Percentiles rank a stretch among this genome's conserved stretches.
phyloP scores from a whole-genome alignment of 2,113 vertebrate species.

The Sterna hirundo region DNA sequence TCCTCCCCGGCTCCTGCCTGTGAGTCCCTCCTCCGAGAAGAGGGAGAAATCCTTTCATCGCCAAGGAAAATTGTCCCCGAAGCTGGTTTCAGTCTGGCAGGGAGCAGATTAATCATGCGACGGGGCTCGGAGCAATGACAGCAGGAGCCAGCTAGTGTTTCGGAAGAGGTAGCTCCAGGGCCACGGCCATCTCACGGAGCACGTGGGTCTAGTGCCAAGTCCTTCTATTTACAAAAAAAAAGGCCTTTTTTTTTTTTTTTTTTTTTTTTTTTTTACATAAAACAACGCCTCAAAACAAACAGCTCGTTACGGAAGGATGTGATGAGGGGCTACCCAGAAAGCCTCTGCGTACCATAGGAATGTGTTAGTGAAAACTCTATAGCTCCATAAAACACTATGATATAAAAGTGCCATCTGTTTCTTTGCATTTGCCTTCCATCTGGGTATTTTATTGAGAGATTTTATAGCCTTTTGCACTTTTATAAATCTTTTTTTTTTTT shows the following conservation, averaged over 20 bases:
- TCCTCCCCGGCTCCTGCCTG: neutral
- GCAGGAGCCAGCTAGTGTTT: neutral
- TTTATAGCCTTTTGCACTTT: neutral
- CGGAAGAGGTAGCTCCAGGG: neutral
- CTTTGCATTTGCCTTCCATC: neutral
- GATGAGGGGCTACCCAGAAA: neutral
- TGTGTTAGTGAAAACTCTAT: neutral
- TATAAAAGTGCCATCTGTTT: constrained; percentile 12
- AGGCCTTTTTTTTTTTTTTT: no score
- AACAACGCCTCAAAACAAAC: neutral
- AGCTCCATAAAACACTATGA: neutral
- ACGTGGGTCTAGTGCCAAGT: neutral
- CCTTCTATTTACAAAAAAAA: neutral
- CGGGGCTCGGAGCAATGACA: neutral
- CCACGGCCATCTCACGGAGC: accelerated
- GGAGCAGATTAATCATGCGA: neutral
- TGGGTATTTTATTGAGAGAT: neutral
- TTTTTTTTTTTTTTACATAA: neutral
- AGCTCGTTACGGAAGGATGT: neutral
- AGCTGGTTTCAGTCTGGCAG: neutral
- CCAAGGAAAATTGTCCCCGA: neutral
- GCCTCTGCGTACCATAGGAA: neutral
- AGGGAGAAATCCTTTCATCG: neutral
- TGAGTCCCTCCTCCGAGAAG: neutral
- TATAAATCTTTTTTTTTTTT: neutral